Evolutionary conservation across 2,888 invertebrate genomes (phyloP), one percentile per base, ranked within the genome.

Genomic region (Trileptium ribeirensis): DNA sequence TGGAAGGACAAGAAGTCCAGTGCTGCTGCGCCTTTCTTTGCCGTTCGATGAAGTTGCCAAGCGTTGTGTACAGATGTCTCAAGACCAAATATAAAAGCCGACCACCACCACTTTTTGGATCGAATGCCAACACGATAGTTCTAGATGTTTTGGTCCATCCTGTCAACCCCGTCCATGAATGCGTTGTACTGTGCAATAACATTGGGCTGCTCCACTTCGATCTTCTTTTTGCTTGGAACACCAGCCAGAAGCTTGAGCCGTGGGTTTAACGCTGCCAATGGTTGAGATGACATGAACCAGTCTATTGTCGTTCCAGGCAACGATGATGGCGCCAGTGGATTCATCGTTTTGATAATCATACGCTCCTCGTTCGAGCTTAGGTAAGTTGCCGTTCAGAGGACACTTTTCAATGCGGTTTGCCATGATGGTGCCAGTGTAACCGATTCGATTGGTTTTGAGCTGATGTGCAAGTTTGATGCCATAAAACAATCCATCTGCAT

Each of bases 331-430:
- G 51, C 51, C 51, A 15, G 51, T 51, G 51, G 8, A 15, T 51
- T 51, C 8, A 51, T 51, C 51, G 24, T 15, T 8, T 51, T 24
- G 51, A 24, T 15, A 51, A 51, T 51, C 51, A 24, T 24, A 51
- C 24, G 24, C 51, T 15, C 51, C 51, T 51, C 51, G 74, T 19
- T 70, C 37, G 8, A 15, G 33, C 74, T 34, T 70, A 15, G 8
- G 8, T 15, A 31, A 19, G 8, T 70, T 70, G 8, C 19, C 31
- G 19, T 70, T 31, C 19, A 70, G 8, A 8, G 74, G 74, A 36
- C 74, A 70, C 74, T 70, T 31, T 36, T 70, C 74, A 34, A 31
- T 34, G 31, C 74, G 74, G n/a, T 70, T 70, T 70, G 33, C 74
- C 31, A 70, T 70, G 8, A 70, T n/a, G 19, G 74, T 70, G 8